Percentiles rank a stretch among this genome's conserved stretches.
phyloP scores from a whole-genome alignment of 1,140 invertebrate species.

The Papilio dardanus region DNA sequence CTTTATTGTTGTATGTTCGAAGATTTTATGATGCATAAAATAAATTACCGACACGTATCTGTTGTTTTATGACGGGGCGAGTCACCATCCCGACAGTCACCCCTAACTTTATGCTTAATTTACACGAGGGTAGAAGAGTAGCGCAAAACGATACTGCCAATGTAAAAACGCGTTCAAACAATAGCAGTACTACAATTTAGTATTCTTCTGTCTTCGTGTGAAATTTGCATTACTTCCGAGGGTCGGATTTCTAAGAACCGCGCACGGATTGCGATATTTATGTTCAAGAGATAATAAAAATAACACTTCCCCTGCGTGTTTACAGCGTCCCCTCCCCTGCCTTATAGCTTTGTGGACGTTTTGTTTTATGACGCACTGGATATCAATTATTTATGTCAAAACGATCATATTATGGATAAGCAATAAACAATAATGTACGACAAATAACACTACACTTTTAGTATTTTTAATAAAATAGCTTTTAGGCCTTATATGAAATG shows the following conservation, averaged over 20 bases:
- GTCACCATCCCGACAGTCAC: conserved; percentile 46
- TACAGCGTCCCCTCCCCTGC: conserved; percentile 13
- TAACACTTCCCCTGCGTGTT: conserved; percentile 32
- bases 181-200: neutral
- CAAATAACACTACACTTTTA: too few species aligned
- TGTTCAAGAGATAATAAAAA: conserved; percentile 35
- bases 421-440: too few species aligned
- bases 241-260: conserved; percentile 43
- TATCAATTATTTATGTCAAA: conserved; percentile 16
- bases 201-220: neutral
- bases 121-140: neutral
- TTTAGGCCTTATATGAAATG: too few species aligned
- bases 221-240: conserved; percentile 36
- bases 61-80: conserved; percentile 49
- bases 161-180: neutral
- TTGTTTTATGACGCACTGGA: conserved; percentile 12
- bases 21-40: conserved; percentile 58
- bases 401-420: neutral
- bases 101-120: conserved; percentile 41
- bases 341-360: conserved; percentile 19
- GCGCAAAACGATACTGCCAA: neutral
- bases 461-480: too few species aligned
- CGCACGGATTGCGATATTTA: conserved; percentile 41
- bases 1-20: conserved; percentile 52
- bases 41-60: conserved; percentile 57